Evolutionary conservation across 1,140 invertebrate genomes (phyloP).

Genomic region (Musca vetustissima): DNA sequence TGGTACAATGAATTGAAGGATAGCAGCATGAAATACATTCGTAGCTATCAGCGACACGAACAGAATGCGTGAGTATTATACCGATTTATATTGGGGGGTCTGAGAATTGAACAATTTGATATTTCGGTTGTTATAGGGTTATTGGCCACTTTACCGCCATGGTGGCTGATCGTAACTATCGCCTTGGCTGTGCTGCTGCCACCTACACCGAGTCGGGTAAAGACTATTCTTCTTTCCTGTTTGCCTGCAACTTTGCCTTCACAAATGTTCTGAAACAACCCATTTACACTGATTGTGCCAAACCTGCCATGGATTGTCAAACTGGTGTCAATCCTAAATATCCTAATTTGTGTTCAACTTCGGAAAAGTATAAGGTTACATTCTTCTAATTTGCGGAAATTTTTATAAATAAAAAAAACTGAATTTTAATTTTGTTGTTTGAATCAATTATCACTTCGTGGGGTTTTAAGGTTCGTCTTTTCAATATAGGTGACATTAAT

Average conservation of each 20-base stretch:
- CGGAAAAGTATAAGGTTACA: slow-evolving; percentile 34
- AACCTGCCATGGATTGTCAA: slow-evolving; percentile 36
- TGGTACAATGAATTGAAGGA: slow-evolving; percentile 30
- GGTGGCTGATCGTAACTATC: slow-evolving; percentile 42
- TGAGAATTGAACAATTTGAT: not conserved
- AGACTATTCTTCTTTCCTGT: slow-evolving; percentile 6
- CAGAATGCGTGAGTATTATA: slow-evolving; percentile 1
- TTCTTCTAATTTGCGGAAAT: no score
- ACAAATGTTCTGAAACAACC: slow-evolving; percentile 42
- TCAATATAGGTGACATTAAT: no score
- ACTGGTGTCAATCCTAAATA: slow-evolving; percentile 42
- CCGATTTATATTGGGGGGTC: no score
- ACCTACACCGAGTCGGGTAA: slow-evolving; percentile 1
- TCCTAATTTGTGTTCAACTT: slow-evolving; percentile 38
- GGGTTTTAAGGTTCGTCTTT: no score
- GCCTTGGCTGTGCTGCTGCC: slow-evolving; percentile 35
- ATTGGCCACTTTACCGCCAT: slow-evolving; percentile 47
- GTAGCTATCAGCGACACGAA: slow-evolving; percentile 1
- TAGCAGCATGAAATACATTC: not conserved
- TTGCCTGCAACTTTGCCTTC: slow-evolving; percentile 44
- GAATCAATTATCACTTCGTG: no score
- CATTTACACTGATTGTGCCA: slow-evolving; percentile 39
- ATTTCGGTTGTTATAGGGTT: slow-evolving; percentile 26
- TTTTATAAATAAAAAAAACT: no score
- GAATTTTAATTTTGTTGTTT: no score